Conservation (phyloP, 2,888 invertebrate species). For the Plemyria rubiginata region DNA sequence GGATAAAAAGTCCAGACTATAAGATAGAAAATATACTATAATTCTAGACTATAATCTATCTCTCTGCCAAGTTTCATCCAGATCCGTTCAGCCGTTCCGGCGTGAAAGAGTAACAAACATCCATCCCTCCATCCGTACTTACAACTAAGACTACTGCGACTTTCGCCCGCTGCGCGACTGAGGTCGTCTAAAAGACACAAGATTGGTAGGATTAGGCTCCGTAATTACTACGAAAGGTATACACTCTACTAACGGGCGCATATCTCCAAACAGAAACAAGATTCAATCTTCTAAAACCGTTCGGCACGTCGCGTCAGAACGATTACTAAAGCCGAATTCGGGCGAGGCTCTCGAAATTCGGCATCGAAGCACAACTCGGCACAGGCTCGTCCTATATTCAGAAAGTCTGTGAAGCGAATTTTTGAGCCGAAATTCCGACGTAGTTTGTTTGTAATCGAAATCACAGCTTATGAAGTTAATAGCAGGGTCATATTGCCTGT, state of each 20-base stretch:
- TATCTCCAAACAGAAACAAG: constrained; percentile 4
- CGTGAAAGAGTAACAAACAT: no score
- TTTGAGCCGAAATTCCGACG: constrained; percentile 36
- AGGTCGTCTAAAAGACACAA: no score
- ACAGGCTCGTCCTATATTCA: constrained; percentile 30
- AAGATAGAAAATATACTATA: no score
- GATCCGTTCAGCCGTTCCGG: no score
- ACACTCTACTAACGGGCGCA: neutral
- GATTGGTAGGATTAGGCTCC: neutral
- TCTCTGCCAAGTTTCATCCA: no score
- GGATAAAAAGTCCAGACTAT: no score
- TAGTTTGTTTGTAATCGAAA: constrained; percentile 34
- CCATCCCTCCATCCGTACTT: no score
- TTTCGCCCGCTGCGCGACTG: no score
- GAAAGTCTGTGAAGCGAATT: constrained; percentile 37
- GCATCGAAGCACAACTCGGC: constrained; percentile 30
- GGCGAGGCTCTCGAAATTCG: constrained; percentile 27
- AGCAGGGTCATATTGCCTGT: neutral
- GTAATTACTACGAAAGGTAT: neutral
- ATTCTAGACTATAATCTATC: no score
- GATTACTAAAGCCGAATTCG: constrained; percentile 31
- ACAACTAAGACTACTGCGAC: no score
- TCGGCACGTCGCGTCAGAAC: constrained; percentile 11
- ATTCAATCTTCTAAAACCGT: constrained; percentile 19
- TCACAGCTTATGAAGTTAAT: constrained; percentile 13